Conservation (phyloP, 1,140 invertebrate species). For the Eurytemora carolleeae region DNA sequence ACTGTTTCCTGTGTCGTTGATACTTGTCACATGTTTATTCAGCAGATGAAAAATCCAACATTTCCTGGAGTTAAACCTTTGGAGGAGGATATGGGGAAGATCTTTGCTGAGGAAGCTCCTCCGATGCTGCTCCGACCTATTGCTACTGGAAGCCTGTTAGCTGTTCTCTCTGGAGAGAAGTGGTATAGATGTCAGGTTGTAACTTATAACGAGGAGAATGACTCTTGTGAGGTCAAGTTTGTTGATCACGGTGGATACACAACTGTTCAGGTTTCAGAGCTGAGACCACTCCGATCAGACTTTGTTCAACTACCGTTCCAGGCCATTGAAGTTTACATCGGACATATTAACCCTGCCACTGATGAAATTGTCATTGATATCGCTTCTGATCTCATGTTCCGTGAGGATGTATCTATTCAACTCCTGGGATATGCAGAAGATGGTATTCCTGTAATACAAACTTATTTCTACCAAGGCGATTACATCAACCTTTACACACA, state of each 20-base stretch:
- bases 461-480: not conserved
- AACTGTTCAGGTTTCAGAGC: constrained; percentile 41
- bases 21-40: not conserved
- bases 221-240: constrained; percentile 59
- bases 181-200: constrained; percentile 78
- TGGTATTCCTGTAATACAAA: not conserved
- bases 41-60: not conserved
- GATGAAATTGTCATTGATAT: not conserved
- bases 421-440: not conserved
- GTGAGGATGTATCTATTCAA: not conserved
- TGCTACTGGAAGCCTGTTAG: not conserved
- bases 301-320: constrained; percentile 86
- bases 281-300: constrained; percentile 71
- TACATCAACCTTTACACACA: not conserved
- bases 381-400: not conserved
- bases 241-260: constrained; percentile 85
- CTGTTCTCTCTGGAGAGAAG: constrained; percentile 36
- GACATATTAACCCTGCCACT: not conserved
- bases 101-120: too few relatives aligned
- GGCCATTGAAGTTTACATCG: not conserved
- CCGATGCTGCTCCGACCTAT: not conserved
- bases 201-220: constrained; percentile 33
- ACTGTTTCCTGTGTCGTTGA: not conserved
- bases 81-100: not conserved
- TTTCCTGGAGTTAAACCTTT: not conserved